Conservation (phyloP, 2,888 invertebrate species). For the Argynnis bischoffii region DNA sequence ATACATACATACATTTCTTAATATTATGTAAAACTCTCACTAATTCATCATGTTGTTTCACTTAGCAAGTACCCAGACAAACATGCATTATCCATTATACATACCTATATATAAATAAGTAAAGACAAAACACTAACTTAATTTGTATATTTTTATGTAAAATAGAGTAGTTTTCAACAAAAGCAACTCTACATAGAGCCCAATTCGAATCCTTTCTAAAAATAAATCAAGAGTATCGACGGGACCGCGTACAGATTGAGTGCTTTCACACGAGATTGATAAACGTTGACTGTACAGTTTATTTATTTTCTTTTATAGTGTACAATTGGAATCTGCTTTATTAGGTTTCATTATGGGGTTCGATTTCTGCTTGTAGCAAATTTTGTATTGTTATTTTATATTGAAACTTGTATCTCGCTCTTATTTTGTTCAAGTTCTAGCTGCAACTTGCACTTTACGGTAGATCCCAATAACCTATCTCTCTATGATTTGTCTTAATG, state of each 20-base stretch:
- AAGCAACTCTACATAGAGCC: neutral
- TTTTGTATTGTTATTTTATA: neutral
- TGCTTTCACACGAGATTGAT: constrained; percentile 15
- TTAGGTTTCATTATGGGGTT: neutral
- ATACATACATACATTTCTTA: too few species aligned
- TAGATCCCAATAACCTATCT: too few species aligned
- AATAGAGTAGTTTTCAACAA: too few species aligned
- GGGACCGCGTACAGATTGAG: neutral
- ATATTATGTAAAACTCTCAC: too few species aligned
- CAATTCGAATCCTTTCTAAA: constrained; percentile 32
- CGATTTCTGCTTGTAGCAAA: neutral
- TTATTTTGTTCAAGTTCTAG: neutral
- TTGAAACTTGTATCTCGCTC: too few species aligned
- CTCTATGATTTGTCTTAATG: too few species aligned
- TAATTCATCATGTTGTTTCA: too few species aligned
- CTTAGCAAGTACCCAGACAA: too few species aligned
- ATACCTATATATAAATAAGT: too few species aligned
- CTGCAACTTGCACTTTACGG: neutral
- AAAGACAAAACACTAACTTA: too few species aligned
- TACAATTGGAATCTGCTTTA: constrained; percentile 5
- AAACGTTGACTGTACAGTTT: constrained; percentile 10
- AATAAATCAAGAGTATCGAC: constrained; percentile 31
- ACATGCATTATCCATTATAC: too few species aligned
- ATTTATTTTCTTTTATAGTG: constrained; percentile 13
- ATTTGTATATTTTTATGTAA: too few species aligned